Percentiles rank a stretch among this genome's conserved stretches.
These are phyloP conservation scores for Acestrorhynchus altus DNA, from an alignment of 2,797 vertebrate species.

Conservation along the genomic window DNA sequence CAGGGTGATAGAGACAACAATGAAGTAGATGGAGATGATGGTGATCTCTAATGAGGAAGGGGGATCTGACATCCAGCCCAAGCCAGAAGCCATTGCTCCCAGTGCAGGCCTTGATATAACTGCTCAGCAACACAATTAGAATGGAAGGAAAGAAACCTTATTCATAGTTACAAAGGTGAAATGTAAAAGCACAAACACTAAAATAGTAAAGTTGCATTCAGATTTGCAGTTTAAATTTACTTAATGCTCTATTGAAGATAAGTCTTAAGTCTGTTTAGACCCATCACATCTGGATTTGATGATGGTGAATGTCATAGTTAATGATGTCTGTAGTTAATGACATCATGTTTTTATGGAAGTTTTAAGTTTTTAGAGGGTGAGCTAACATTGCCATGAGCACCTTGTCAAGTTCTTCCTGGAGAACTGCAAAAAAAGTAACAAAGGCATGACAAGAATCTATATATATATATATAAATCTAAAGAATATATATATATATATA, in stretches of 20 bases:
- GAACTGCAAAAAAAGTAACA: neutral
- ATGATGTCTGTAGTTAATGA: too few relatives aligned
- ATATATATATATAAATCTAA: too few relatives aligned
- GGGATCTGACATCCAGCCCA: slow-evolving; percentile 42
- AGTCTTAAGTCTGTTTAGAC: too few relatives aligned
- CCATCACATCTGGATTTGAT: too few relatives aligned
- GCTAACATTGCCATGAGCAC: neutral
- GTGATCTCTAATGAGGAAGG: slow-evolving; percentile 65
- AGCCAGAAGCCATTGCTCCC: slow-evolving; percentile 69
- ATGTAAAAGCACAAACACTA: neutral
- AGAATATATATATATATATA: too few relatives aligned
- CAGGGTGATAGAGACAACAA: slow-evolving; percentile 66
- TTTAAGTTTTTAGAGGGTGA: too few relatives aligned
- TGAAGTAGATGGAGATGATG: slow-evolving; percentile 68
- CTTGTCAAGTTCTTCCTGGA: neutral
- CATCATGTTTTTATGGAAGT: too few relatives aligned
- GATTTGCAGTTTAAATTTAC: too few relatives aligned
- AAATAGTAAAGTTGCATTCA: too few relatives aligned
- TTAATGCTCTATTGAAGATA: too few relatives aligned
- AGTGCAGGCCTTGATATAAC: slow-evolving; percentile 30
- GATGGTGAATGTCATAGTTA: too few relatives aligned
- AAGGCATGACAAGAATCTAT: too few relatives aligned
- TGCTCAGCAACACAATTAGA: slow-evolving; percentile 8
- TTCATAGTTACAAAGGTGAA: neutral
- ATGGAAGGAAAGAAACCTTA: neutral